These are phyloP conservation scores for Calameuta pallipes DNA, from an alignment of 2,888 invertebrate species.

Conservation along the genomic window DNA sequence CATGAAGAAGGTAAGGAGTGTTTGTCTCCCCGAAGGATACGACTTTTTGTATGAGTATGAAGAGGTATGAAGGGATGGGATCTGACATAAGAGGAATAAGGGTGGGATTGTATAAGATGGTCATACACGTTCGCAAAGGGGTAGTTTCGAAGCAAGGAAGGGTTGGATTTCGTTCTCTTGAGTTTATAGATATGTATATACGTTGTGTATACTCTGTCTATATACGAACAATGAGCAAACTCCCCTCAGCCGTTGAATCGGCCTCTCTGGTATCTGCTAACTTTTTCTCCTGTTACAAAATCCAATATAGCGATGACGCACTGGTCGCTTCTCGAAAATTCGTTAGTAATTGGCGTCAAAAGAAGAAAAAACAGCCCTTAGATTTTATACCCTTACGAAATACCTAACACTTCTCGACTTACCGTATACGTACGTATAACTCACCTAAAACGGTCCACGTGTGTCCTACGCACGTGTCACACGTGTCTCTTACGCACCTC, in stretches of 20 bases:
- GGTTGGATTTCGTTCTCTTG: conserved; percentile 23
- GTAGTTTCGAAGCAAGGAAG: conserved; percentile 21
- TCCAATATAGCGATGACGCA: neutral
- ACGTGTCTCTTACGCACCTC: neutral
- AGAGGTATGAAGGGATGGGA: neutral
- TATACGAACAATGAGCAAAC: conserved; percentile 46
- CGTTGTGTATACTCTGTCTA: neutral
- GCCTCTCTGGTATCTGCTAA: conserved; percentile 17
- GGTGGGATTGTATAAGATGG: neutral
- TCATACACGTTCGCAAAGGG: neutral
- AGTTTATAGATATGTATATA: neutral
- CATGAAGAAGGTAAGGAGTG: neutral
- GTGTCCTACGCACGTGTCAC: neutral
- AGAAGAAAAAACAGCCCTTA: neutral
- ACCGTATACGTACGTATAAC: neutral
- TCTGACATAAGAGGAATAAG: neutral
- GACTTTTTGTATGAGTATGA: neutral
- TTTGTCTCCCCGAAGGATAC: neutral
- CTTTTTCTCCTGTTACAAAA: conserved; percentile 30
- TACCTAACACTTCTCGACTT: neutral
- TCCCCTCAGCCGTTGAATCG: conserved; percentile 52
- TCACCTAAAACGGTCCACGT: neutral
- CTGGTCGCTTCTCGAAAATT: conserved; percentile 46
- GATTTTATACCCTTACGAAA: neutral
- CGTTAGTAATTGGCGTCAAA: neutral